Base-by-base conservation (phyloP, 2,113 vertebrate species). In the Tetraodon nigroviridis region DNA sequence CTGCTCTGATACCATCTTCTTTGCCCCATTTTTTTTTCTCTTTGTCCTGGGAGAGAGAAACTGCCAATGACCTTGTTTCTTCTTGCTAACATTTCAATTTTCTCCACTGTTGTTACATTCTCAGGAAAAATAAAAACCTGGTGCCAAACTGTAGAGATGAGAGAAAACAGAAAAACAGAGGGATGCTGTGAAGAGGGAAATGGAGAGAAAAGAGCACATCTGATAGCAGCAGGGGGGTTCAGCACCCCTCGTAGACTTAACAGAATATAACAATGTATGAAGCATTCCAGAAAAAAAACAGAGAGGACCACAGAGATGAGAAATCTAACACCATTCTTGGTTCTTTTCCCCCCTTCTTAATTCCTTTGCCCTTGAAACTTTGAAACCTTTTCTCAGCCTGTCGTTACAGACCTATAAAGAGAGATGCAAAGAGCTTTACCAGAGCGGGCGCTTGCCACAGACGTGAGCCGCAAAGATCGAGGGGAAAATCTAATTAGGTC, bases 341-440 rank as follows among this genome's bases (percentile, higher is more conserved):
- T 67, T 55, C 87, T 62, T 78, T 89, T 86, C 82, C 84, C 82
- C 86, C 91, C 88, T 92, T 80, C 17, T 63, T 66, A 55, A 69
- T 65, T 73, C 56, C 67, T 61, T 47, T 91, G 92, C 92, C 92
- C 92, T 93, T 86, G 5, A 72, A 71, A 75, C 77, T 76, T 68
- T 72, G 70, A 71, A 17, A 18, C 46, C 61, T 61, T 12, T 10
- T 61, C 47, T 55, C 55, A 58, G 40, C 55, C 21, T 73, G 90
- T 89, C 90, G 92, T 94, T 94, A 92, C 90, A 91, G 79, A 80
- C 87, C 81, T 86, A 89, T 89, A 78, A 5, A 18, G 86, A 88
- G 89, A 76, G 29, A 2, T 59, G 3, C 61, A 27, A 91, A 87
- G 89, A 78, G 67, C 56, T 64, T 58, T 41, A 72, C 51, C 64